A percentile compares a stretch with the other conserved stretches of the same genome.
These are phyloP conservation scores for Notodonta dromedarius DNA, from an alignment of 2,888 invertebrate species.

Conservation along the genomic window DNA sequence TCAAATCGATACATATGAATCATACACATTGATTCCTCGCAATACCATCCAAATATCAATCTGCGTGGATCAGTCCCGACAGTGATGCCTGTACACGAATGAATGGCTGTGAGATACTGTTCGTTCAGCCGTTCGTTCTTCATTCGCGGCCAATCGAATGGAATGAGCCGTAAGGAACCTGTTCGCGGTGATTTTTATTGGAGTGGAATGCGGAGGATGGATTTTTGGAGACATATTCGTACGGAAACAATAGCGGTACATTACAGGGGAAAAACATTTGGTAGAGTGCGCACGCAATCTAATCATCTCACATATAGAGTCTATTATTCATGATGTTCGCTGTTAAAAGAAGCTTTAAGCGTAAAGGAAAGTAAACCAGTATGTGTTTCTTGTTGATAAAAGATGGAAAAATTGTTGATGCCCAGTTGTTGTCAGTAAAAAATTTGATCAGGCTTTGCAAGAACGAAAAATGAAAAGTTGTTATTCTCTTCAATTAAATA, in stretches of 20 bases:
- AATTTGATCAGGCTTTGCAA: no score
- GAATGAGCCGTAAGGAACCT: conserved; percentile 50
- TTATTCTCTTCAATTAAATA: no score
- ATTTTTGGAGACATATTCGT: conserved; percentile 27
- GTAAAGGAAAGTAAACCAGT: no score
- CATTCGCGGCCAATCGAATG: conserved; percentile 49
- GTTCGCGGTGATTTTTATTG: conserved; percentile 46
- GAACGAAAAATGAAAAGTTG: no score
- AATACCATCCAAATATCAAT: conserved; percentile 47
- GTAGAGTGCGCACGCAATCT: no score
- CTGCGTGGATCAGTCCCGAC: conserved; percentile 42
- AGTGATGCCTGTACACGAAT: conserved; percentile 33
- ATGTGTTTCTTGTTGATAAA: no score
- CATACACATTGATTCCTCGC: conserved; percentile 35
- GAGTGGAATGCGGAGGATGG: conserved; percentile 28
- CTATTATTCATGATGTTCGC: no score
- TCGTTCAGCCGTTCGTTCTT: conserved; percentile 33
- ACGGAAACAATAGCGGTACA: conserved; percentile 16
- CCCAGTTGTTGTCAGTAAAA: no score
- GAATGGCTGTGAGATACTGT: conserved; percentile 36
- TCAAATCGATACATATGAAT: conserved; percentile 39
- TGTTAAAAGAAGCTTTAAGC: no score
- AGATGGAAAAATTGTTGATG: no score
- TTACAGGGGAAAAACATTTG: neutral
- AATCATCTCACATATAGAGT: no score